phyloP scores from a whole-genome alignment of 2,797 vertebrate genomes.

The Acrocephalus scirpaceus region DNA sequence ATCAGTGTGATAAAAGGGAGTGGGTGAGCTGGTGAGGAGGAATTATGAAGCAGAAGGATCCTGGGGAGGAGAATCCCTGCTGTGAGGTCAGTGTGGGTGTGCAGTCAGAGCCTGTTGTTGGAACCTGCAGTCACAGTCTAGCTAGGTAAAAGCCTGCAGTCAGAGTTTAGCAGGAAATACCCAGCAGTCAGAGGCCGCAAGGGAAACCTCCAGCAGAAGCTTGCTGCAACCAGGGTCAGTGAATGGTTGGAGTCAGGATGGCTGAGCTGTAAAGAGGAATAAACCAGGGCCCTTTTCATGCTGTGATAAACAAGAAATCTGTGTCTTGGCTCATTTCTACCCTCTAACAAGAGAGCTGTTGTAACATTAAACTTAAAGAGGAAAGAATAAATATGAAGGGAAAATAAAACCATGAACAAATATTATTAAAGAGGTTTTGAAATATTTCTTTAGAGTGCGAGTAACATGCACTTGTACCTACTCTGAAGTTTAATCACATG shows the following conservation, averaged over 20 bases:
- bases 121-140: neutral
- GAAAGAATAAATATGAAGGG: neutral
- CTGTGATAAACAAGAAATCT: neutral
- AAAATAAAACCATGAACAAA: neutral
- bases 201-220: neutral
- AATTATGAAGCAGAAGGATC: too few species aligned
- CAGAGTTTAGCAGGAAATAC: neutral
- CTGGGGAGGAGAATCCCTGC: neutral
- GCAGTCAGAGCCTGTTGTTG: neutral
- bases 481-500: constrained; percentile 8
- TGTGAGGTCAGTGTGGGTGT: neutral
- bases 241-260: neutral
- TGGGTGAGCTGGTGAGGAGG: neutral
- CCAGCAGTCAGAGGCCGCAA: neutral
- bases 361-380: neutral
- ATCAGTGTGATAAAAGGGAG: neutral
- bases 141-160: neutral
- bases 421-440: neutral
- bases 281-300: neutral
- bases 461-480: neutral
- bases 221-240: neutral
- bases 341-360: neutral
- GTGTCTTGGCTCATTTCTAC: neutral
- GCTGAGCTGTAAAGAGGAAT: neutral
- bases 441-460: neutral